Evolutionary conservation across 2,113 vertebrate genomes (phyloP).

Genomic region (Hydrolagus affinis): DNA sequence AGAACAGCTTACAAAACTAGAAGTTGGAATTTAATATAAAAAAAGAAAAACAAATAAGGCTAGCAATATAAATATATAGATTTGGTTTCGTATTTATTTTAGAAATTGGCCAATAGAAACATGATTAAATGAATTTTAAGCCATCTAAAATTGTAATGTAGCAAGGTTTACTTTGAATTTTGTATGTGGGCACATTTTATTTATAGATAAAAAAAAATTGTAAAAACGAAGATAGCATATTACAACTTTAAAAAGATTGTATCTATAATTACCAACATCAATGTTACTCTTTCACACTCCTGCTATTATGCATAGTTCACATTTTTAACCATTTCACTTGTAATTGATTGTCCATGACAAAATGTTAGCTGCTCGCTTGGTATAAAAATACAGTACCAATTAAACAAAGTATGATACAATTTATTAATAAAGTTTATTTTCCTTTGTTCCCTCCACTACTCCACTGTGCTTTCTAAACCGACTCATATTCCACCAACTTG

Average conservation of each 20-base stretch:
- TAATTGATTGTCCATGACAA: not conserved
- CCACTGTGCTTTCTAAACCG: too few species aligned
- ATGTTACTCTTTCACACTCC: not conserved
- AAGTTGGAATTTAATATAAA: too few species aligned
- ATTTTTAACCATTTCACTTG: not conserved
- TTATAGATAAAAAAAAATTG: not conserved
- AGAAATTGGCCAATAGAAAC: too few species aligned
- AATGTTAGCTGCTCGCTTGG: not conserved
- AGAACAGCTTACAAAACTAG: too few species aligned
- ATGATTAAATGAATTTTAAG: not conserved
- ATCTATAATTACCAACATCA: not conserved
- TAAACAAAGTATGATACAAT: too few species aligned
- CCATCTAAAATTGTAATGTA: not conserved
- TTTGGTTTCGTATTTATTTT: too few species aligned
- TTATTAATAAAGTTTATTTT: too few species aligned
- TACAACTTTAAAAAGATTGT: not conserved
- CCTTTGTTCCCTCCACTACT: too few species aligned
- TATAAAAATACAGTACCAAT: too few species aligned
- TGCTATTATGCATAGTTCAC: not conserved
- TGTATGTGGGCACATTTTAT: too few species aligned
- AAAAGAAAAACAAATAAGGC: not conserved
- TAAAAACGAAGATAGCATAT: not conserved
- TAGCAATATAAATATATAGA: too few species aligned
- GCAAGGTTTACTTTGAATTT: constrained; percentile 32
- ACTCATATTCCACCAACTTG: too few species aligned